These are phyloP conservation scores for Ips typographus DNA, from an alignment of 1,140 invertebrate genomes.

Conservation along the genomic window DNA sequence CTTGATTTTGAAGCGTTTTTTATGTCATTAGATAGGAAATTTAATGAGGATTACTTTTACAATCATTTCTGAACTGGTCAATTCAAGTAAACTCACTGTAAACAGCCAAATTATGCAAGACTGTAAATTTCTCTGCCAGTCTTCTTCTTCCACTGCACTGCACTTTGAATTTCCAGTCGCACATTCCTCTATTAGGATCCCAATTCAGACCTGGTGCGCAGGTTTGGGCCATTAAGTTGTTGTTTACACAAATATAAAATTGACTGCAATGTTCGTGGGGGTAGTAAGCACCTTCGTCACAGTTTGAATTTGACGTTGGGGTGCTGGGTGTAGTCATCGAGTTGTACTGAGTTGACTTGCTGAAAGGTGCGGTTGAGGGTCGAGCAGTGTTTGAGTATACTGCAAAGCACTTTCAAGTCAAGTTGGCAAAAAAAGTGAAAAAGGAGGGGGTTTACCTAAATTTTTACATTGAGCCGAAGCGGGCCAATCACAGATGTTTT, in stretches of 20 bases:
- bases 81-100: conserved; percentile 11
- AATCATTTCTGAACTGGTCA: background rate
- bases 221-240: conserved; percentile 61
- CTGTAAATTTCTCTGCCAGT: conserved; percentile 34
- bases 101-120: conserved; percentile 14
- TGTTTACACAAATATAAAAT: conserved; percentile 72
- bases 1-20: too few relatives aligned
- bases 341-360: conserved; percentile 31
- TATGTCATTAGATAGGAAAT: too few relatives aligned
- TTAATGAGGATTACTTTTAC: background rate
- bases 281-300: conserved; percentile 60
- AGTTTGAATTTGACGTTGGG: conserved; percentile 35
- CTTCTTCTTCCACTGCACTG: conserved; percentile 47
- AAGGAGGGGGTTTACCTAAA: conserved; percentile 39
- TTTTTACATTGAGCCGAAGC: conserved; percentile 65
- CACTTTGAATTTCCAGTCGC: conserved; percentile 66
- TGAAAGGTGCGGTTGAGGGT: conserved; percentile 13
- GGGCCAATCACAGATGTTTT: conserved; percentile 79
- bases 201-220: conserved; percentile 73
- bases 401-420: background rate
- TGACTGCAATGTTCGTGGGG: conserved; percentile 62
- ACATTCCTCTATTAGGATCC: conserved; percentile 64
- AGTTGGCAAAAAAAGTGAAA: too few relatives aligned
- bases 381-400: background rate
- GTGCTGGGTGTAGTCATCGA: conserved; percentile 20